Evolutionary conservation across 2,888 invertebrate species (phyloP).

Genomic region (Raillietiella orientalis): DNA sequence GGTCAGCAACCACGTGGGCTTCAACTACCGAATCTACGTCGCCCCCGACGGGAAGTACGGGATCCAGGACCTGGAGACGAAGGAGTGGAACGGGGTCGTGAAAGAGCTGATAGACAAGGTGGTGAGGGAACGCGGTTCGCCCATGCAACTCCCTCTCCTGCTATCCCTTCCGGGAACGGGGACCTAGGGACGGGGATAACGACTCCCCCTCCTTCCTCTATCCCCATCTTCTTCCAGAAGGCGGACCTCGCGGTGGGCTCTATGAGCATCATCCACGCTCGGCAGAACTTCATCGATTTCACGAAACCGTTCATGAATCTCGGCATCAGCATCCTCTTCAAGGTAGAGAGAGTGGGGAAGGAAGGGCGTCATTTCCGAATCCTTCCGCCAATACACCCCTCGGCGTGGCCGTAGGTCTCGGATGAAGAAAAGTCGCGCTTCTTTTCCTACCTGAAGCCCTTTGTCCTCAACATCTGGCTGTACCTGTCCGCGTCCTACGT

Average conservation of each 20-base stretch:
- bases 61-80: constrained; percentile 22
- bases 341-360: too few relatives aligned
- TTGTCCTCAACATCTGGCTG: constrained; percentile 57
- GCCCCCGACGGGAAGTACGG: constrained; percentile 34
- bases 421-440: constrained; percentile 29
- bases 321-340: constrained; percentile 81
- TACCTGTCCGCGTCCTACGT: constrained; percentile 47
- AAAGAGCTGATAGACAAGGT: constrained; percentile 34
- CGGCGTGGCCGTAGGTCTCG: too few relatives aligned
- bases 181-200: too few relatives aligned
- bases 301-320: constrained; percentile 95
- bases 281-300: constrained; percentile 82
- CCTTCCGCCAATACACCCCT: too few relatives aligned
- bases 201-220: too few relatives aligned
- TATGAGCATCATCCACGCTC: constrained; percentile 59
- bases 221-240: constrained; percentile 23
- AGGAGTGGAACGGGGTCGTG: constrained; percentile 32
- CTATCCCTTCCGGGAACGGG: too few relatives aligned
- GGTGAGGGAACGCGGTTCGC: too few relatives aligned
- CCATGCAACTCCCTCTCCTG: too few relatives aligned
- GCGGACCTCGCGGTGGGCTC: constrained; percentile 63
- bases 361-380: too few relatives aligned
- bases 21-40: constrained; percentile 31
- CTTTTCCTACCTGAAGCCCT: constrained; percentile 59
- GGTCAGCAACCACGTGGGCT: constrained; percentile 18